phyloP scores from a whole-genome alignment of 2,113 vertebrate species.

The Eulemur macaco region DNA sequence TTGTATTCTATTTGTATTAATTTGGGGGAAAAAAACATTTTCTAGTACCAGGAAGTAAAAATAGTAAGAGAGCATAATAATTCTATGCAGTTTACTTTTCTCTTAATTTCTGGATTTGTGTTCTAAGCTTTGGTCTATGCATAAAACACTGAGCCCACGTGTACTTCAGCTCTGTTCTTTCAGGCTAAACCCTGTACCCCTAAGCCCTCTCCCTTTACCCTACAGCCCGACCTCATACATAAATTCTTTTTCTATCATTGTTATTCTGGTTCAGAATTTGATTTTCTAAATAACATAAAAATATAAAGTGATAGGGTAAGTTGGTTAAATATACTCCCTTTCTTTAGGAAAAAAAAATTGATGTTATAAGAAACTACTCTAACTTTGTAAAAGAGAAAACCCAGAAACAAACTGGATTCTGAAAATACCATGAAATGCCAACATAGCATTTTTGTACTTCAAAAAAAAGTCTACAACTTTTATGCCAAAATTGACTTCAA shows the following conservation, averaged over 20 bases:
- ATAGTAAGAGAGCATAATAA: neutral
- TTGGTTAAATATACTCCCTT: neutral
- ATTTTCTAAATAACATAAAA: slow-evolving; percentile 21
- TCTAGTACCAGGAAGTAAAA: slow-evolving; percentile 18
- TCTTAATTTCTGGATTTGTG: neutral
- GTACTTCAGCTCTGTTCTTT: neutral
- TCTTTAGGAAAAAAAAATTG: neutral
- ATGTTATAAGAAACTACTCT: neutral
- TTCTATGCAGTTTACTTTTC: neutral
- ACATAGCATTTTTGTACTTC: slow-evolving; percentile 79
- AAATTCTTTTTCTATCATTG: neutral
- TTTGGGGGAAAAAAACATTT: neutral
- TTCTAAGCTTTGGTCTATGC: neutral
- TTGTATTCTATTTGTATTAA: neutral
- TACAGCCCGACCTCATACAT: neutral
- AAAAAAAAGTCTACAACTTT: slow-evolving; percentile 77
- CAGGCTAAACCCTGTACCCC: neutral
- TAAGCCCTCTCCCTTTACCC: neutral
- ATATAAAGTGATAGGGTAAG: neutral
- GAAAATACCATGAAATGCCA: slow-evolving; percentile 81
- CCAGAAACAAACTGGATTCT: slow-evolving; percentile 54
- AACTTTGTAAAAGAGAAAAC: slow-evolving; percentile 42
- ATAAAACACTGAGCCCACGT: neutral
- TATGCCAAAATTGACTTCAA: slow-evolving; percentile 75
- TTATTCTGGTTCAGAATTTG: slow-evolving; percentile 31